Percentiles rank a stretch among this genome's conserved stretches.
phyloP scores from a whole-genome alignment of 92 coral and sea anemone species.

The Zoanthus gigantus region DNA sequence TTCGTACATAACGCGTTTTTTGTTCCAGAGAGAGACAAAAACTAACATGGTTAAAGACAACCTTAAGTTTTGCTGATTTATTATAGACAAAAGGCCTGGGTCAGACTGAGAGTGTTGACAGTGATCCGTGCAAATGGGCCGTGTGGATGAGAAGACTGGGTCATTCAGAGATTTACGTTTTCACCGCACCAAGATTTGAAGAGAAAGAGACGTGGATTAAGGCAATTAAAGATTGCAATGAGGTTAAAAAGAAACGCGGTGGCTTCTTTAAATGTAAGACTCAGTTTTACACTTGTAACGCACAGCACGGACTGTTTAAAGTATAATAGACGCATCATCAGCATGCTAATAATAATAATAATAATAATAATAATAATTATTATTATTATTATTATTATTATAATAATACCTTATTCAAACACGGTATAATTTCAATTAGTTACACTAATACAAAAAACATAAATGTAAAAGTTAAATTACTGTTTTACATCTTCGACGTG shows the following conservation, averaged over 20 bases:
- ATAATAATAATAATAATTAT: no score
- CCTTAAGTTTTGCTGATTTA: no score
- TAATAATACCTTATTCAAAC: no score
- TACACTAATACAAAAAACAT: no score
- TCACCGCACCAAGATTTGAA: conserved; percentile 73
- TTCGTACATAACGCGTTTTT: background rate
- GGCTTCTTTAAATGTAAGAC: conserved; percentile 80
- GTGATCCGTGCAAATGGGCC: conserved; percentile 93
- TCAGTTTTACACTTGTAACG: background rate
- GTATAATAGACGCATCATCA: no score
- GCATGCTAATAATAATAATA: no score
- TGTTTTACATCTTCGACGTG: no score
- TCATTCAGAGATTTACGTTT: conserved; percentile 78
- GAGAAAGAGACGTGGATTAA: conserved; percentile 80
- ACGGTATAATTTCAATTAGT: no score
- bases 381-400: no score
- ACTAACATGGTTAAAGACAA: background rate
- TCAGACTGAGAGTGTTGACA: conserved; percentile 86
- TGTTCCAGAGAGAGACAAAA: background rate
- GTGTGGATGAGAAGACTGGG: conserved; percentile 85
- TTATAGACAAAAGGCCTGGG: conserved; percentile 85
- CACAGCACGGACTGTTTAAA: background rate
- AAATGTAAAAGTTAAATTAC: no score
- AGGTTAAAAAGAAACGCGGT: conserved; percentile 66
- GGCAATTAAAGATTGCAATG: conserved; percentile 74